Evolutionary conservation across 2,888 invertebrate species (phyloP).

Genomic region (Drosophila melanosoma): DNA sequence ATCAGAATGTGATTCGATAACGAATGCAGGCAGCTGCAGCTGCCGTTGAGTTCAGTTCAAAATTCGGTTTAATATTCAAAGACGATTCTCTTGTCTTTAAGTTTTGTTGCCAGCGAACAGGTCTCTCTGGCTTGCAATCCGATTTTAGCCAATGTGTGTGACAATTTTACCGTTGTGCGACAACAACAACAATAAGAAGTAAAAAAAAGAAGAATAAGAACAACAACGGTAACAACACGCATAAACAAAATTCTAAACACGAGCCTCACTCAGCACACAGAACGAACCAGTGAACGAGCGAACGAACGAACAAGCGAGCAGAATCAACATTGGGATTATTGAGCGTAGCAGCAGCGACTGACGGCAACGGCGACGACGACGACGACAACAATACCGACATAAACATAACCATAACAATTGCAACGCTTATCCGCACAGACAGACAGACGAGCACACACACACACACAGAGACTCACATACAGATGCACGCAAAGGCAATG

Average conservation of each 20-base stretch:
- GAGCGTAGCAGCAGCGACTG: slow-evolving; percentile 50
- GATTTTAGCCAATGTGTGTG: slow-evolving; percentile 32
- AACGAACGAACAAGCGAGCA: slow-evolving; percentile 59
- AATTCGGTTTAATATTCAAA: background rate
- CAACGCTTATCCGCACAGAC: slow-evolving; percentile 61
- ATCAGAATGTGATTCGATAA: slow-evolving; percentile 19
- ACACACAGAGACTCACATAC: slow-evolving; percentile 29
- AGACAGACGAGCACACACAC: slow-evolving; percentile 21
- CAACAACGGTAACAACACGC: slow-evolving; percentile 30
- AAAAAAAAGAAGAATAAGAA: background rate
- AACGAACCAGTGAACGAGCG: slow-evolving; percentile 56
- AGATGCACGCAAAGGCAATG: slow-evolving; percentile 49
- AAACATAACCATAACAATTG: slow-evolving; percentile 69
- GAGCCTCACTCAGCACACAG: slow-evolving; percentile 63
- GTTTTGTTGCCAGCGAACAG: slow-evolving; percentile 7
- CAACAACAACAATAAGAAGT: slow-evolving; percentile 15
- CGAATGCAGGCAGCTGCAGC: slow-evolving; percentile 3
- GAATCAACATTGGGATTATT: slow-evolving; percentile 69
- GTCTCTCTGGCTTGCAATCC: slow-evolving; percentile 22
- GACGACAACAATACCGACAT: slow-evolving; percentile 54
- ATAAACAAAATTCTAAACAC: slow-evolving; percentile 63
- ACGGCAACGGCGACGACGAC: slow-evolving; percentile 25
- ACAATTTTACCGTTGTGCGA: slow-evolving; percentile 51
- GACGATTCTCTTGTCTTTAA: slow-evolving; percentile 2
- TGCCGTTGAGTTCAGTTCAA: slow-evolving; percentile 7